A percentile compares a stretch with the other conserved stretches of the same genome.
Conservation (phyloP, 2,888 invertebrate genomes). For the Dryobota labecula region DNA sequence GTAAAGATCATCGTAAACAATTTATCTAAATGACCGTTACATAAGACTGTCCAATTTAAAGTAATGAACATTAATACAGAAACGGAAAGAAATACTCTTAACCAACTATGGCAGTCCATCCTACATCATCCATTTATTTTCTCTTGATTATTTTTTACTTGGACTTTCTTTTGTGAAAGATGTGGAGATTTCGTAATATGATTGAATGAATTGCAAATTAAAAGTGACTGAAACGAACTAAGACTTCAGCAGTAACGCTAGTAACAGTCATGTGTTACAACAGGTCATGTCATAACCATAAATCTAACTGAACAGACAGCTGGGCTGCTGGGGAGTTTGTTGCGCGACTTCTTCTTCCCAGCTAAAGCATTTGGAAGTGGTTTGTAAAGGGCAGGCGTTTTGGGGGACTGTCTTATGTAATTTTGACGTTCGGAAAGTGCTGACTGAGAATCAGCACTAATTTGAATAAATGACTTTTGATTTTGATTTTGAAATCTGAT, state of each 20-base stretch:
- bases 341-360: no score
- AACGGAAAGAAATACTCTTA: constrained; percentile 26
- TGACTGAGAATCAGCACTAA: no score
- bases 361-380: no score
- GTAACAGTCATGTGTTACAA: background rate
- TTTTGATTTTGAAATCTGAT: no score
- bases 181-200: constrained; percentile 18
- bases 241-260: background rate
- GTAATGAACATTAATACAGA: constrained; percentile 32
- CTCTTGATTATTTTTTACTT: constrained; percentile 15
- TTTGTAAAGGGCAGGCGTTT: no score
- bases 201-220: constrained; percentile 41
- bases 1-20: constrained; percentile 40
- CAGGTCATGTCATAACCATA: background rate
- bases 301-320: no score
- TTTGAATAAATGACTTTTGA: no score
- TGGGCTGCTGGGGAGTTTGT: no score
- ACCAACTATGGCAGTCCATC: constrained; percentile 19
- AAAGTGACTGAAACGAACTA: constrained; percentile 21
- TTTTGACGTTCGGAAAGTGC: no score
- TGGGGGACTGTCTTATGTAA: no score
- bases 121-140: constrained; percentile 13
- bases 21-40: constrained; percentile 44
- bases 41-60: constrained; percentile 45
- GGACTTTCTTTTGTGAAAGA: constrained; percentile 45